A percentile compares a stretch with the other conserved stretches of the same genome.
Evolutionary conservation across 2,797 vertebrate species (phyloP).

Genomic region (Lutjanus campechanus): DNA sequence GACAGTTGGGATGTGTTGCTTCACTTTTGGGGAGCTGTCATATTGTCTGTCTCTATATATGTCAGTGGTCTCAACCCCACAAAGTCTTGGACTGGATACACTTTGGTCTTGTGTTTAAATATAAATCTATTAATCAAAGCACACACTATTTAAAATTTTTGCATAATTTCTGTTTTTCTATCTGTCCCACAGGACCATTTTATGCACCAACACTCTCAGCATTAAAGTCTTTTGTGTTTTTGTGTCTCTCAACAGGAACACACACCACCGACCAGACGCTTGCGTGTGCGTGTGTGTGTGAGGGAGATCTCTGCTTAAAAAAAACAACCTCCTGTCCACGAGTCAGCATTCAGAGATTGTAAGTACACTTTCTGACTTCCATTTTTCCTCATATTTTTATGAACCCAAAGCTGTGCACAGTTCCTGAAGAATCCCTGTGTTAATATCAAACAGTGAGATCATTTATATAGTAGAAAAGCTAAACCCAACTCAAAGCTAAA

Average conservation of each 20-base stretch:
- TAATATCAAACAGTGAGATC: constrained; percentile 27
- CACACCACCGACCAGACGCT: constrained; percentile 36
- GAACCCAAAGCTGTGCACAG: constrained; percentile 1
- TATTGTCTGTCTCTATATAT: no score
- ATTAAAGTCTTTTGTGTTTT: constrained; percentile 34
- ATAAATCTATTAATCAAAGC: no score
- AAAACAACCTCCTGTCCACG: constrained; percentile 51
- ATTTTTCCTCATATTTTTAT: constrained; percentile 5
- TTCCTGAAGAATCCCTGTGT: not conserved
- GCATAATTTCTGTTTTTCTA: not conserved
- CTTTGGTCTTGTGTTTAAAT: no score
- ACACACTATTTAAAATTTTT: not conserved
- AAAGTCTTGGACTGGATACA: no score
- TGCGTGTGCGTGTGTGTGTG: constrained; percentile 27
- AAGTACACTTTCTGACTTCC: constrained; percentile 66
- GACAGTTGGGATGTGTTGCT: no score
- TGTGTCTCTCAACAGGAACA: constrained; percentile 66
- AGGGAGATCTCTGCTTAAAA: constrained; percentile 56
- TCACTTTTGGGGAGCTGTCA: no score
- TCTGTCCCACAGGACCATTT: constrained; percentile 1
- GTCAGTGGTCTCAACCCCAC: no score
- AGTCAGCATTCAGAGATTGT: constrained; percentile 74
- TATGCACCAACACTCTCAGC: not conserved
- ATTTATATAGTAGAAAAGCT: constrained; percentile 22
- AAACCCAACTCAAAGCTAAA: constrained; percentile 32